A percentile compares a stretch with the other conserved stretches of the same genome.
Evolutionary conservation across 2,113 vertebrate species (phyloP).

Genomic region (Cryptotis parvus): DNA sequence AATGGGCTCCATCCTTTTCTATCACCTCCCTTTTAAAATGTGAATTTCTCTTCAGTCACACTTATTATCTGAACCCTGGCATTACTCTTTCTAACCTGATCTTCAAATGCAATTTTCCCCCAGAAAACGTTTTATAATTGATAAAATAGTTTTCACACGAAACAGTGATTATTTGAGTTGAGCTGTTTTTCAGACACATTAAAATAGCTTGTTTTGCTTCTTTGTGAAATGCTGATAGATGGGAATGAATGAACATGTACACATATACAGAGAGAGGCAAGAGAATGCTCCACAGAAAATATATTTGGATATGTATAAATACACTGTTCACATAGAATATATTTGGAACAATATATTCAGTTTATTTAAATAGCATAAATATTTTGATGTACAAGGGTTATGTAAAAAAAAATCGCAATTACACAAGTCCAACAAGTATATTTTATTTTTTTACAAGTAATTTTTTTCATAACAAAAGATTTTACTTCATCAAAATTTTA

Average conservation of each 20-base stretch:
- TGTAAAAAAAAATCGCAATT: slow-evolving; percentile 25
- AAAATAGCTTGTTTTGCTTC: slow-evolving; percentile 56
- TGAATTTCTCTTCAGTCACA: background rate
- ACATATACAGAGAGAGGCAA: background rate
- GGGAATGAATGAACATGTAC: background rate
- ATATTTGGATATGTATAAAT: background rate
- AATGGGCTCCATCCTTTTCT: slow-evolving; percentile 49
- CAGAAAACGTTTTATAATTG: slow-evolving; percentile 57
- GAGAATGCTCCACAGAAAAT: background rate
- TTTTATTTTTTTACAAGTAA: slow-evolving; percentile 36
- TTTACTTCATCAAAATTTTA: slow-evolving; percentile 20
- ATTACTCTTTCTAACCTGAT: slow-evolving; percentile 70
- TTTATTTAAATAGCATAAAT: slow-evolving; percentile 56
- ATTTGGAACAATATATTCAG: background rate
- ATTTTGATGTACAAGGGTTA: slow-evolving; percentile 44
- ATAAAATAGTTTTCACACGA: slow-evolving; percentile 53
- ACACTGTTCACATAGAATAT: background rate
- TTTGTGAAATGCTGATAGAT: slow-evolving; percentile 53
- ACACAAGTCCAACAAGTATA: slow-evolving; percentile 26
- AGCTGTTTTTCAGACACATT: slow-evolving; percentile 40
- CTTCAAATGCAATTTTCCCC: slow-evolving; percentile 67
- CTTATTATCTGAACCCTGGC: slow-evolving; percentile 73
- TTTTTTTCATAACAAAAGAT: slow-evolving; percentile 48
- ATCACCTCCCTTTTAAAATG: background rate
- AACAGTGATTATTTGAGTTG: slow-evolving; percentile 49